Evolutionary conservation across 1,140 invertebrate genomes (phyloP), one percentile per base, ranked within the genome.

Genomic region (Whitmania pigra): DNA sequence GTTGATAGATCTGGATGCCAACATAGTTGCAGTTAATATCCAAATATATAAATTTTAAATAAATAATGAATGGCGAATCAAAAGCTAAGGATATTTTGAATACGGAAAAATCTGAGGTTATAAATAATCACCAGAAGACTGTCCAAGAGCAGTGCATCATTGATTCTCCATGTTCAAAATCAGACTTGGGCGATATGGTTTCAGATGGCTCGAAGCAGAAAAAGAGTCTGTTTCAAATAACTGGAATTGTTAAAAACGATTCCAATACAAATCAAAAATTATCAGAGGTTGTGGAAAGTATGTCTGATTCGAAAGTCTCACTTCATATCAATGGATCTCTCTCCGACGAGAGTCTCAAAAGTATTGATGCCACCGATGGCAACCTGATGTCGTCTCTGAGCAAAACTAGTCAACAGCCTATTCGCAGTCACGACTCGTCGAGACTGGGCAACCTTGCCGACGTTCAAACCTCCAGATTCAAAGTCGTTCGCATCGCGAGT

Each of bases 41-140:
- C 43, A 17, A 49, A 15, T 49, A 49, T 49, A 49, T 49, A 49
- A 49, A 49, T 49, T 49, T 49, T 49, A 49, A 49, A 49, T 13
- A 63, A 63, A 63, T 22, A 63, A 63, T 63, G 57, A 63, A 63
- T 63, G 57, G 57, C 57, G 57, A 63, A 25, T 63, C 57, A 25
- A 63, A 63, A 22, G 29, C 22, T 31, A 63, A 63, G 57, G 57
- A 63, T 63, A 63, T 63, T 63, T 22, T 63, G 22, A 63, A 63
- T 63, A 63, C 22, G 18, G 29, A 63, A 31, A 25, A 25, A 63
- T 25, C 29, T 63, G 29, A 22, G 22, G 57, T 25, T 63, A 25
- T 63, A 15, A n/a, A 63, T 25, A 25, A 31, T n/a, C 9, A 63
- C 29, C 22, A 6, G 22, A 63, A 63, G 43, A 49, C 43, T 49